Conservation (phyloP, 2,797 vertebrate genomes). For the Gobio occitaniae region DNA sequence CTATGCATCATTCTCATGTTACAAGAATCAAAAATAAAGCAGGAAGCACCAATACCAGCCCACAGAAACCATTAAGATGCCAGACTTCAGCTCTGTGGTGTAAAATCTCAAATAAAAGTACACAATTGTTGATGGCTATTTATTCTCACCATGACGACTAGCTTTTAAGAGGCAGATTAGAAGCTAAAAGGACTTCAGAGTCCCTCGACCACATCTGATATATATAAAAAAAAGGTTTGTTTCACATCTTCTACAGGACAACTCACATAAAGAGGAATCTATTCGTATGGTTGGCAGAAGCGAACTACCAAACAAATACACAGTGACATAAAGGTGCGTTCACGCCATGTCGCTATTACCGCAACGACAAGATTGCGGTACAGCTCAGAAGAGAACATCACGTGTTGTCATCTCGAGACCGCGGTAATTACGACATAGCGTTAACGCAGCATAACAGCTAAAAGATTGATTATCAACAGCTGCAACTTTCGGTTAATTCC, state of each 20-base stretch:
- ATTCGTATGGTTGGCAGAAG: slow-evolving; percentile 27
- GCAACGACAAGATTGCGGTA: not conserved
- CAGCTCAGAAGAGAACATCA: not conserved
- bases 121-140: slow-evolving; percentile 36
- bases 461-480: slow-evolving; percentile 75
- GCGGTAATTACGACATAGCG: not conserved
- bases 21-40: slow-evolving; percentile 71
- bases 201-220: slow-evolving; percentile 21
- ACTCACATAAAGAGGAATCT: slow-evolving; percentile 42
- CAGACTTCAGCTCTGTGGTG: slow-evolving; percentile 10
- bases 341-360: not conserved
- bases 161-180: slow-evolving; percentile 37
- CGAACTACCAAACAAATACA: slow-evolving; percentile 45
- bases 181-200: slow-evolving; percentile 22
- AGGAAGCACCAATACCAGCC: slow-evolving; percentile 42
- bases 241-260: slow-evolving; percentile 51
- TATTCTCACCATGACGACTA: slow-evolving; percentile 28
- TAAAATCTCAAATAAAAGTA: slow-evolving; percentile 23
- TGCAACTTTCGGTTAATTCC: slow-evolving; percentile 63
- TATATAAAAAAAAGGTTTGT: slow-evolving; percentile 24
- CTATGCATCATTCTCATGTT: slow-evolving; percentile 50
- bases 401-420: not conserved
- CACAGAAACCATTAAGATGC: slow-evolving; percentile 53
- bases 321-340: slow-evolving; percentile 58
- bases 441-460: slow-evolving; percentile 49